phyloP scores from a whole-genome alignment of 2,113 vertebrate genomes.

The Cranoglanis bouderius region DNA sequence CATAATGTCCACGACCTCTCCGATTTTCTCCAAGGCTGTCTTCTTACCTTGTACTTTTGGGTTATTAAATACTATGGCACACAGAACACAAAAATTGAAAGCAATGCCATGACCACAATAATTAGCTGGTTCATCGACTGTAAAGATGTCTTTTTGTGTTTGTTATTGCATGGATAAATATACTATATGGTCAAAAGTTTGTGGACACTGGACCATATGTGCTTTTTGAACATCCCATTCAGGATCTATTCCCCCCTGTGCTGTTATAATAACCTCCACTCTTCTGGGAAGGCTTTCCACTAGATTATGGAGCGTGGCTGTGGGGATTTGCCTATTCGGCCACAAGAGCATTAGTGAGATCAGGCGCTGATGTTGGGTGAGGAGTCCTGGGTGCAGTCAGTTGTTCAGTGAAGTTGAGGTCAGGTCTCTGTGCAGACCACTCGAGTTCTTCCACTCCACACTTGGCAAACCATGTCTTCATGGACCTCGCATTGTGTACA shows the following conservation, averaged over 20 bases:
- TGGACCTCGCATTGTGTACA: neutral
- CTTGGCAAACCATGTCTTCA: neutral
- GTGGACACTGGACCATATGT: neutral
- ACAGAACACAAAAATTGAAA: neutral
- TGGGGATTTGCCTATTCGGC: neutral
- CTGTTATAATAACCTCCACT: neutral
- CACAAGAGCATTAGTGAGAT: too few relatives aligned
- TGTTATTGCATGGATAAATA: neutral
- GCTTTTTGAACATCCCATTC: neutral
- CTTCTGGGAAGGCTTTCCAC: neutral
- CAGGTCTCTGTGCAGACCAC: too few relatives aligned
- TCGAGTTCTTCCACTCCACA: too few relatives aligned
- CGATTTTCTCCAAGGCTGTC: slow-evolving; percentile 72
- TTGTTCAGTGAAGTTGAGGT: too few relatives aligned
- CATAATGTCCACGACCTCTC: slow-evolving; percentile 76
- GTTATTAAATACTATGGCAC: slow-evolving; percentile 69
- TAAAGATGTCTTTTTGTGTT: neutral
- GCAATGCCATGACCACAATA: neutral
- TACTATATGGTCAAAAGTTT: neutral
- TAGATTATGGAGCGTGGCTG: neutral
- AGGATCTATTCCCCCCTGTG: neutral
- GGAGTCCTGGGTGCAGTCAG: too few relatives aligned
- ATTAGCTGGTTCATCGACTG: neutral
- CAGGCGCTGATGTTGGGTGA: too few relatives aligned
- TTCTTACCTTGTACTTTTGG: slow-evolving; percentile 70